Conservation (phyloP, 2,113 vertebrate genomes). For the Odobenus rosmarus region DNA sequence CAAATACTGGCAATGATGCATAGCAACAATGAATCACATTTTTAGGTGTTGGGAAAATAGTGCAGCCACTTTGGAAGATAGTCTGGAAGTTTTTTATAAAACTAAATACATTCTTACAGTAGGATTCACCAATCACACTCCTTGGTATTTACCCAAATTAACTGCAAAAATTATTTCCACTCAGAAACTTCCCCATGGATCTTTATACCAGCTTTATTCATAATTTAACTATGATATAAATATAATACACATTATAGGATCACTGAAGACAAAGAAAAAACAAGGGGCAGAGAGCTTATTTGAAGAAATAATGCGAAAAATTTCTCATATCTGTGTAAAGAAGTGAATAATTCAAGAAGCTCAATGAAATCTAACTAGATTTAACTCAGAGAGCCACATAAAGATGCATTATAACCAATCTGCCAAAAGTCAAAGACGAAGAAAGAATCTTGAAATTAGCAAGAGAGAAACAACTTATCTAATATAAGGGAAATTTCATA, state of each 20-base stretch:
- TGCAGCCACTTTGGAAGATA: background rate
- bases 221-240: background rate
- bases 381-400: background rate
- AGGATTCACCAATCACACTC: background rate
- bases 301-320: background rate
- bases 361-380: background rate
- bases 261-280: background rate
- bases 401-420: background rate
- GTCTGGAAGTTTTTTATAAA: background rate
- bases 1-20: background rate
- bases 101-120: background rate
- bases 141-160: background rate
- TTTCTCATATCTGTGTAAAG: background rate
- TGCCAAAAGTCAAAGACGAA: background rate
- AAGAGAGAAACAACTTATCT: background rate
- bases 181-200: background rate
- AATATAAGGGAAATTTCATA: background rate
- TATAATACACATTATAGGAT: background rate
- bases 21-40: background rate
- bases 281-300: background rate
- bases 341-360: background rate
- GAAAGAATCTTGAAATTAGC: background rate
- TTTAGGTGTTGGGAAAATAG: background rate
- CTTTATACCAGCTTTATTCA: background rate
- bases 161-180: background rate